These are phyloP conservation scores for Pimpla rufipes DNA, from an alignment of 2,888 invertebrate genomes.

Conservation along the genomic window DNA sequence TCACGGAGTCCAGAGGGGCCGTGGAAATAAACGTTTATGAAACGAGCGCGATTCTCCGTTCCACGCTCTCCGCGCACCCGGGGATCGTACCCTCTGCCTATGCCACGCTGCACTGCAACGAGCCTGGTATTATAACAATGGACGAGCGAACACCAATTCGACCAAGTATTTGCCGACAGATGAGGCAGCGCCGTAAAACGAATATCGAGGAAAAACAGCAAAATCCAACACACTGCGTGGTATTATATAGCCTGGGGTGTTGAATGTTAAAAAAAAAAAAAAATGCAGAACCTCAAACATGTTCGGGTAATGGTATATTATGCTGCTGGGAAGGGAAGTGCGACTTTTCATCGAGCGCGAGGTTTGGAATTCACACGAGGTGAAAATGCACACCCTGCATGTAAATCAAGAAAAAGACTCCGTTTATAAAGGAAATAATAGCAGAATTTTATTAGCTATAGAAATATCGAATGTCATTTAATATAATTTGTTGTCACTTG, in stretches of 20 bases:
- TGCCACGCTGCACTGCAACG: constrained; percentile 43
- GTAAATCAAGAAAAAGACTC: too few relatives aligned
- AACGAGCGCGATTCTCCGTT: constrained; percentile 50
- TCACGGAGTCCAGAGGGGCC: constrained; percentile 25
- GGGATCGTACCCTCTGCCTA: constrained; percentile 35
- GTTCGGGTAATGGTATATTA: too few relatives aligned
- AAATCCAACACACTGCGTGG: constrained; percentile 6
- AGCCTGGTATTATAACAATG: constrained; percentile 42
- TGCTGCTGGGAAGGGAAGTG: too few relatives aligned
- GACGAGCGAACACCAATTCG: constrained; percentile 53
- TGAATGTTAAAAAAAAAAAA: constrained; percentile 5
- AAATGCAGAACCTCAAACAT: neutral
- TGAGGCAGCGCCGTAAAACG: constrained; percentile 38
- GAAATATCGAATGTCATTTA: too few relatives aligned
- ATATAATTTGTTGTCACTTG: too few relatives aligned
- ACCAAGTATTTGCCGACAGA: constrained; percentile 59
- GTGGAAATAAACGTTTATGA: constrained; percentile 63
- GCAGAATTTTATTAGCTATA: too few relatives aligned
- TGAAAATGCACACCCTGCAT: too few relatives aligned
- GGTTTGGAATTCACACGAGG: too few relatives aligned
- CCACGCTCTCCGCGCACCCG: constrained; percentile 2
- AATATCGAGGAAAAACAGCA: constrained; percentile 6
- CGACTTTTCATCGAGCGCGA: too few relatives aligned
- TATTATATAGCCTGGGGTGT: neutral
- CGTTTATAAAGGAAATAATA: too few relatives aligned